phyloP scores from a whole-genome alignment of 2,888 invertebrate genomes.

The Rhogogaster chlorosoma region DNA sequence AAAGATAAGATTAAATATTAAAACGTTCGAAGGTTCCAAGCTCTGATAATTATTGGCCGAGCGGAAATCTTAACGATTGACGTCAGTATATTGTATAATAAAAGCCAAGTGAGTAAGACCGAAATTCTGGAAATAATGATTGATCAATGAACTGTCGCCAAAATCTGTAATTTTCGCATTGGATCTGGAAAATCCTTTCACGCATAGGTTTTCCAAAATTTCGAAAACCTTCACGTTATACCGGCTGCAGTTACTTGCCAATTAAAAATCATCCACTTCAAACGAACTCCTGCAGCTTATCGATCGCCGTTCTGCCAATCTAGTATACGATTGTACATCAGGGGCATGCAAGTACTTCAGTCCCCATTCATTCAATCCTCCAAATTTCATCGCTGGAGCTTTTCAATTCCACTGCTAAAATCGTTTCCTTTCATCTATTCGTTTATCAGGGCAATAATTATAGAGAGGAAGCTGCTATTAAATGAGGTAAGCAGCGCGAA shows the following conservation, averaged over 20 bases:
- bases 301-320: not conserved
- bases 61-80: too few species aligned
- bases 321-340: not conserved
- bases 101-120: not conserved
- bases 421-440: not conserved
- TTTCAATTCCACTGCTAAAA: not conserved
- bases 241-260: not conserved
- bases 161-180: not conserved
- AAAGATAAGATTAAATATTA: not conserved
- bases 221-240: not conserved
- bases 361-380: not conserved
- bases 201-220: not conserved
- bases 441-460: not conserved
- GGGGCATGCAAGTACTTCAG: not conserved
- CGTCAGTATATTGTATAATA: not conserved
- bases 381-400: not conserved
- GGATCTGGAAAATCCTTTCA: not conserved
- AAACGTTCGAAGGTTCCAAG: not conserved
- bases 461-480: not conserved
- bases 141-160: not conserved
- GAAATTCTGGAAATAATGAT: not conserved
- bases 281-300: not conserved
- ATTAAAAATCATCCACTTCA: not conserved
- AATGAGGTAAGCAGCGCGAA: not conserved
- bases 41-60: not conserved